A percentile compares a stretch with the other conserved stretches of the same genome.
These are phyloP conservation scores for Lasius platythorax DNA, from an alignment of 2,888 invertebrate genomes.

Conservation along the genomic window DNA sequence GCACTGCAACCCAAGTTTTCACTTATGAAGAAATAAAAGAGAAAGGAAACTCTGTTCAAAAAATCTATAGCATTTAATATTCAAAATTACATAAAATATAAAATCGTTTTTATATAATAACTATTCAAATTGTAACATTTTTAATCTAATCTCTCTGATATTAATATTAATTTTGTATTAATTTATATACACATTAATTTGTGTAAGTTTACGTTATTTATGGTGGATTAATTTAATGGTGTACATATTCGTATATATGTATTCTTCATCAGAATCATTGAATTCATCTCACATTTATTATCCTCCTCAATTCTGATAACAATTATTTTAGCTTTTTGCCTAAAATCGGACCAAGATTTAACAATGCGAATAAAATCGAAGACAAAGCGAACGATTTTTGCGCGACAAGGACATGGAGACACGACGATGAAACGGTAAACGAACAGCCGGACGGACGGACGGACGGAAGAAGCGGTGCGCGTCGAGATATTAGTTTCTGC, in stretches of 20 bases:
- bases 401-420: constrained; percentile 58
- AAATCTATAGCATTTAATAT: not conserved
- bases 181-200: not conserved
- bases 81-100: not conserved
- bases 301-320: constrained; percentile 25
- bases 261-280: not conserved
- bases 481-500: constrained; percentile 85
- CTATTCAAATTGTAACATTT: not conserved
- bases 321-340: constrained; percentile 31
- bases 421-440: constrained; percentile 52
- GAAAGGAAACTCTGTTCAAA: not conserved
- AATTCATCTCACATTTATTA: not conserved
- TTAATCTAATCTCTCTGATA: not conserved
- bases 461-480: constrained; percentile 73
- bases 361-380: constrained; percentile 54
- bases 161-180: constrained; percentile 10
- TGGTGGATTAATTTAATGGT: not conserved
- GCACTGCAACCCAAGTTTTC: not conserved
- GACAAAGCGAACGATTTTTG: constrained; percentile 53
- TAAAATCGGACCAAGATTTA: constrained; percentile 15
- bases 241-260: not conserved
- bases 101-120: not conserved
- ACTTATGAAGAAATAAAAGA: not conserved
- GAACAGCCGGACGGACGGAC: constrained; percentile 39
- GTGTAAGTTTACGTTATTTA: not conserved